These are phyloP conservation scores for Cyclargus thomasi DNA, from an alignment of 1,140 invertebrate species.

Conservation along the genomic window DNA sequence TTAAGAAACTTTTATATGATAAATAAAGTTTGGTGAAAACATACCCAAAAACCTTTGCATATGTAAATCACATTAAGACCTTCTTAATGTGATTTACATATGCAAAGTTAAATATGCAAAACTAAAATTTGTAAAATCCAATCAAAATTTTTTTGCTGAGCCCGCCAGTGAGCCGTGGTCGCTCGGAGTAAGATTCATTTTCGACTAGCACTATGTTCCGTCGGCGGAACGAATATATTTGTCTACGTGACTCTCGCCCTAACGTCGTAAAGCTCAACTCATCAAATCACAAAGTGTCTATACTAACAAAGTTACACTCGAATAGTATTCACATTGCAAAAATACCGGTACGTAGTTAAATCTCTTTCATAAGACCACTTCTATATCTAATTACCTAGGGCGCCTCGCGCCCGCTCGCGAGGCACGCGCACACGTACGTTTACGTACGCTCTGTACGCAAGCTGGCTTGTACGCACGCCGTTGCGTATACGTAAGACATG, in stretches of 20 bases:
- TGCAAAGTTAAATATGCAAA: not conserved
- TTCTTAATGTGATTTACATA: too few species aligned
- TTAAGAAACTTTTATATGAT: too few species aligned
- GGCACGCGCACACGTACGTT: not conserved
- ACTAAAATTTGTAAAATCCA: not conserved
- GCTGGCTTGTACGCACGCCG: not conserved
- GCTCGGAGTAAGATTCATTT: slow-evolving; percentile 54
- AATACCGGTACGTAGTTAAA: slow-evolving; percentile 52
- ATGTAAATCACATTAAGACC: too few species aligned
- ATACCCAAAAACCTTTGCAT: too few species aligned
- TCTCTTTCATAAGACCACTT: slow-evolving; percentile 45
- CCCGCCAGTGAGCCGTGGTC: slow-evolving; percentile 22
- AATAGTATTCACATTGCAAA: slow-evolving; percentile 36
- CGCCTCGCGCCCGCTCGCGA: not conserved
- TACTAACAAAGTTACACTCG: slow-evolving; percentile 22
- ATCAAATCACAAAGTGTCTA: slow-evolving; percentile 18
- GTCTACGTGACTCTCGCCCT: slow-evolving; percentile 2
- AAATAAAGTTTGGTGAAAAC: too few species aligned
- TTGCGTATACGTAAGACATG: not conserved
- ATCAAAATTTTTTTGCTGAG: not conserved
- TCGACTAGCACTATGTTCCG: slow-evolving; percentile 48
- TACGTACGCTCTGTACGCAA: too few species aligned
- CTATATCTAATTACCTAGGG: slow-evolving; percentile 16
- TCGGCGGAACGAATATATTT: slow-evolving; percentile 9
- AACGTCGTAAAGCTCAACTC: slow-evolving; percentile 18